Evolutionary conservation across 2,113 vertebrate species (phyloP).

Genomic region (Brachyhypopomus occidentalis): DNA sequence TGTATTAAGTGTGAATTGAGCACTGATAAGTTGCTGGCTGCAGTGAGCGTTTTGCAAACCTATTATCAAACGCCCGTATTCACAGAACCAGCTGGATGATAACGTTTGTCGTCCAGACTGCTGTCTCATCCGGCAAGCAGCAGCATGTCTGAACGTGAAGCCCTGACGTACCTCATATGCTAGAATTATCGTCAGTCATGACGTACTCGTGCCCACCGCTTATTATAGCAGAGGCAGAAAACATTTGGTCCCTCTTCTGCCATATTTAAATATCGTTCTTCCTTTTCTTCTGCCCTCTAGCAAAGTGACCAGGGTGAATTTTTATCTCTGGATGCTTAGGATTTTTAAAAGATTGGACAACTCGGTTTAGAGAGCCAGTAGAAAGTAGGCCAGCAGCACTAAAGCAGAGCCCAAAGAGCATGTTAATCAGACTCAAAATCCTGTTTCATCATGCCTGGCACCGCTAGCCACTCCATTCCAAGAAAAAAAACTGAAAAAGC

Average conservation of each 20-base stretch:
- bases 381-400: conserved; percentile 31
- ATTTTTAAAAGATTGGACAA: not conserved
- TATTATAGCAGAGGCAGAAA: not conserved
- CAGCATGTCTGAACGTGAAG: not conserved
- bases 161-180: not conserved
- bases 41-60: not conserved
- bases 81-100: not conserved
- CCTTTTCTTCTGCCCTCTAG: not conserved
- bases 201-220: not conserved
- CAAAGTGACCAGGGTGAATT: not conserved
- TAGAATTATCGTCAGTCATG: not conserved
- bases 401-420: not conserved
- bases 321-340: not conserved
- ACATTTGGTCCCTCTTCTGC: not conserved
- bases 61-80: not conserved
- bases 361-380: not conserved
- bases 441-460: not conserved
- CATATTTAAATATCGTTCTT: not conserved
- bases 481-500: too few relatives aligned
- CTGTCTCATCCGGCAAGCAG: not conserved
- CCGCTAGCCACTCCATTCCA: not conserved
- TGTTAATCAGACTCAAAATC: conserved; percentile 27
- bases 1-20: too few relatives aligned
- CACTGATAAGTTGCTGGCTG: too few relatives aligned
- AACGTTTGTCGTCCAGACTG: not conserved